Conservation (phyloP, 2,888 invertebrate genomes). For the Schizaphis graminum region DNA sequence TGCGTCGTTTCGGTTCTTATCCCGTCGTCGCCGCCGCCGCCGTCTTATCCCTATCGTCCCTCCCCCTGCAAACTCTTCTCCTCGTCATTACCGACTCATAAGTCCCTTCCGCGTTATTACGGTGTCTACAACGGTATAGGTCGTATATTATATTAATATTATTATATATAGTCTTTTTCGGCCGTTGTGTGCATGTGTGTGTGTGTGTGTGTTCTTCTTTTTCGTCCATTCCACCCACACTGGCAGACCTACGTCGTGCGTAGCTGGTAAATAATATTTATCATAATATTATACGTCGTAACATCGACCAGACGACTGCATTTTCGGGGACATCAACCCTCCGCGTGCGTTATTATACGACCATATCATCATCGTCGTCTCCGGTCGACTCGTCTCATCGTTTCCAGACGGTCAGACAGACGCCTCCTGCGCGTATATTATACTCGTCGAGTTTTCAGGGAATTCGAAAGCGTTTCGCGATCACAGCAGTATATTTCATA, state of each 20-base stretch:
- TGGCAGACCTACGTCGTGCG: background rate
- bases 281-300: background rate
- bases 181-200: background rate
- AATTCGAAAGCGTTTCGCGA: background rate
- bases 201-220: background rate
- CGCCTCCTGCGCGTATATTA: background rate
- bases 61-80: background rate
- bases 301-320: background rate
- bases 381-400: background rate
- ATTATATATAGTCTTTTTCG: background rate
- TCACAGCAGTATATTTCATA: background rate
- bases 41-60: background rate
- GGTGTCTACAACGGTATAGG: conserved; percentile 14
- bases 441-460: background rate
- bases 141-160: background rate
- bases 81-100: background rate
- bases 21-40: background rate
- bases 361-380: background rate
- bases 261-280: background rate
- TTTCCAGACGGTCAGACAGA: background rate
- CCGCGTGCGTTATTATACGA: background rate
- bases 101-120: background rate
- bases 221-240: background rate
- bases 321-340: background rate
- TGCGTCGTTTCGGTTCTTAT: background rate